Evolutionary conservation across 2,113 vertebrate species (phyloP).

Genomic region (Myocastor coypus): DNA sequence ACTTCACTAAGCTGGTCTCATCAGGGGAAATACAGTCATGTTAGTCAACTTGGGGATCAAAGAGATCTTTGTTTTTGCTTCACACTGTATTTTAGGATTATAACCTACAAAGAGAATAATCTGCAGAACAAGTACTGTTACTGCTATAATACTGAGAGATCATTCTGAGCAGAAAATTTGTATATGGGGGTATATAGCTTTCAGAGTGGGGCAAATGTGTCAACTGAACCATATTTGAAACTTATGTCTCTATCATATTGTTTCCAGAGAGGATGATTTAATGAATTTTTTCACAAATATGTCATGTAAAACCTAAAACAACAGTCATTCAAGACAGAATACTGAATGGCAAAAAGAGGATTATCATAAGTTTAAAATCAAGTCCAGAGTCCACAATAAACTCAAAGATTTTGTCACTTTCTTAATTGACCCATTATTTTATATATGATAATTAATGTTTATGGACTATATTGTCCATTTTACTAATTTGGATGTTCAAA

Average conservation of each 20-base stretch:
- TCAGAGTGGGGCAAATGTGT: background rate
- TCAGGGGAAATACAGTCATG: background rate
- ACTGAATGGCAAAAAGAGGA: background rate
- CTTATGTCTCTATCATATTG: background rate
- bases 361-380: background rate
- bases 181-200: background rate
- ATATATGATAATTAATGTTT: background rate
- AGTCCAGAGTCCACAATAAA: background rate
- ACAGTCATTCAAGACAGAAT: background rate
- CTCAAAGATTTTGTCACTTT: background rate
- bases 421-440: background rate
- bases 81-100: background rate
- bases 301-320: background rate
- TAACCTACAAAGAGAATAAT: background rate
- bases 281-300: background rate
- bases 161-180: background rate
- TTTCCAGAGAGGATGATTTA: background rate
- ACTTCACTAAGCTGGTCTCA: background rate
- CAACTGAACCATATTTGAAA: background rate
- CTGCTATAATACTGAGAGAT: background rate
- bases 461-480: background rate
- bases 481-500: background rate
- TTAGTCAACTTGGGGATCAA: background rate
- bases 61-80: background rate
- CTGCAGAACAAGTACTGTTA: accelerated